Evolutionary conservation across 2,888 invertebrate genomes (phyloP).

Genomic region (Diarsia rubi): DNA sequence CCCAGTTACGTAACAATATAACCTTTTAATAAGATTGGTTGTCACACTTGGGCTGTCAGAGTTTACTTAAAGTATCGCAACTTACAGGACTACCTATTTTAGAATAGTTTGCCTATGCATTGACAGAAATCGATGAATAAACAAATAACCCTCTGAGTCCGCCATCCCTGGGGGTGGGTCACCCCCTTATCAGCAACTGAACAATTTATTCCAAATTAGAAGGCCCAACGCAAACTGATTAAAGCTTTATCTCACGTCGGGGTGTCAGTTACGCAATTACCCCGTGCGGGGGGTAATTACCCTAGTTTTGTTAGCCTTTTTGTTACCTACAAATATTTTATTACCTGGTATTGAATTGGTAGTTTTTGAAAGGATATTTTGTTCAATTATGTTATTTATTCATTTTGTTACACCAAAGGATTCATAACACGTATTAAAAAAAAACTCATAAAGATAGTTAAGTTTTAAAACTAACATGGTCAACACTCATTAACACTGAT

Average conservation of each 20-base stretch:
- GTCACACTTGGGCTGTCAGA: background rate
- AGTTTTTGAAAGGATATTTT: background rate
- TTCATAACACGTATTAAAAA: no score
- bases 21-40: background rate
- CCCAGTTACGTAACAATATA: background rate
- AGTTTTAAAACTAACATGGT: no score
- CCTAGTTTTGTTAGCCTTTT: slow-evolving; percentile 45
- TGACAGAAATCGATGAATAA: slow-evolving; percentile 10
- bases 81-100: background rate
- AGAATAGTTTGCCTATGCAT: background rate
- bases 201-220: slow-evolving; percentile 52
- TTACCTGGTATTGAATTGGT: background rate
- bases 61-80: background rate
- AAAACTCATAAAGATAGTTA: no score
- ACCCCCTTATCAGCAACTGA: slow-evolving; percentile 32
- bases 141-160: slow-evolving; percentile 7
- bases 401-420: background rate
- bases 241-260: slow-evolving; percentile 53
- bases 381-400: background rate
- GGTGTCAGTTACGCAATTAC: slow-evolving; percentile 59
- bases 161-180: background rate
- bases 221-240: slow-evolving; percentile 60
- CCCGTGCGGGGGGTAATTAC: slow-evolving; percentile 43
- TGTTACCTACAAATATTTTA: slow-evolving; percentile 46
- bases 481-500: no score